Conservation (phyloP, 2,888 invertebrate species). For the Drosophila vallismaia region DNA sequence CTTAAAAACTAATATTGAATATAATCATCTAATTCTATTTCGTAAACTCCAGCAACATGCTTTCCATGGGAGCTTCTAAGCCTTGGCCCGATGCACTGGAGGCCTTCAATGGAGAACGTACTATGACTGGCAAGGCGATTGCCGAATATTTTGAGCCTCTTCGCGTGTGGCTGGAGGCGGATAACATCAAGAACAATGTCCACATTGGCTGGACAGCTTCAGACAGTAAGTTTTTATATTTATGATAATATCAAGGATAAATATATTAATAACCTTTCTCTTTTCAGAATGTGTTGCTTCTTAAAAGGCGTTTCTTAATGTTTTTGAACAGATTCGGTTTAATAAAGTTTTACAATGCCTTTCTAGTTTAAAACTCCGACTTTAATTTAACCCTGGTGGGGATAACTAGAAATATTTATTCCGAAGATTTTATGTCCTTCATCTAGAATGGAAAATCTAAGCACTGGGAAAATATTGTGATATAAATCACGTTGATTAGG, state of each 20-base stretch:
- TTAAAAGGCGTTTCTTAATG: conserved; percentile 16
- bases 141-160: conserved; percentile 92
- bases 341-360: conserved; percentile 29
- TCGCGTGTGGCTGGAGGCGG: conserved; percentile 89
- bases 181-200: conserved; percentile 89
- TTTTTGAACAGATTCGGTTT: conserved; percentile 33
- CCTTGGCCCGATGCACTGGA: conserved; percentile 95
- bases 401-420: too few species aligned
- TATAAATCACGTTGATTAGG: background rate
- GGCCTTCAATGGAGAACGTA: conserved; percentile 89
- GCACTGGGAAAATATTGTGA: background rate
- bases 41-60: conserved; percentile 86
- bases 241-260: too few species aligned
- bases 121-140: conserved; percentile 90
- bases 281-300: conserved; percentile 62
- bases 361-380: background rate
- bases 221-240: conserved; percentile 72
- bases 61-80: conserved; percentile 89
- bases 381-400: background rate
- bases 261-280: background rate
- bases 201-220: conserved; percentile 87
- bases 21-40: background rate
- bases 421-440: background rate
- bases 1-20: background rate
- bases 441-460: background rate